Evolutionary conservation across 1,140 invertebrate species (phyloP).

Genomic region (Branchinecta lynchi): DNA sequence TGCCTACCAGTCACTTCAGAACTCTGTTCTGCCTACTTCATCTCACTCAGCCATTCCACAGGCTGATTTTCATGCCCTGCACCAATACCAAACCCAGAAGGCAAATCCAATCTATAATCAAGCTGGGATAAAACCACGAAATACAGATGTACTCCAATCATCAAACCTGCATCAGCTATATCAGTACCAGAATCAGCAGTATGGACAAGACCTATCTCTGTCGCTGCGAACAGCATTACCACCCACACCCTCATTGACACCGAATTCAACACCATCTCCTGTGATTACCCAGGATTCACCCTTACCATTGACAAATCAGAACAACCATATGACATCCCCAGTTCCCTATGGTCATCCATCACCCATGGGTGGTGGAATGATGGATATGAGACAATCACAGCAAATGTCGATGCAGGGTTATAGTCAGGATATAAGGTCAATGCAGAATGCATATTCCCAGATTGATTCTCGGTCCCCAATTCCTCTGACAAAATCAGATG

Average conservation of each 20-base stretch:
- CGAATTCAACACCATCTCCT: background rate
- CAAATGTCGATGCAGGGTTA: background rate
- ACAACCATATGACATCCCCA: background rate
- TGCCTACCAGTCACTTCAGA: background rate
- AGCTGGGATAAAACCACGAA: background rate
- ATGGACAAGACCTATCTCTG: background rate
- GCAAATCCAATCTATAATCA: background rate
- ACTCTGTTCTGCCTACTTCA: background rate
- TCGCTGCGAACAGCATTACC: background rate
- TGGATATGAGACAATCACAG: background rate
- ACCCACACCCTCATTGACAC: background rate
- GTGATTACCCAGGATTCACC: background rate
- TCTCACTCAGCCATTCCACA: background rate
- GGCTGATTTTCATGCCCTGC: background rate
- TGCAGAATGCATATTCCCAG: background rate
- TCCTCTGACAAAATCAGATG: background rate
- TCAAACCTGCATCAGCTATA: background rate
- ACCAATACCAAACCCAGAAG: background rate
- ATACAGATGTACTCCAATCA: background rate
- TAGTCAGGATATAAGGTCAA: background rate
- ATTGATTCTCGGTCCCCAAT: background rate
- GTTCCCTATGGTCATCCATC: background rate
- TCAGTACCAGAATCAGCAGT: background rate
- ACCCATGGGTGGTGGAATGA: background rate
- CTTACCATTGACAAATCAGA: slow-evolving; percentile 1